Evolutionary conservation across 2,888 invertebrate genomes (phyloP), one percentile per base, ranked within the genome.

Genomic region (Venustoraphidia nigricollis): DNA sequence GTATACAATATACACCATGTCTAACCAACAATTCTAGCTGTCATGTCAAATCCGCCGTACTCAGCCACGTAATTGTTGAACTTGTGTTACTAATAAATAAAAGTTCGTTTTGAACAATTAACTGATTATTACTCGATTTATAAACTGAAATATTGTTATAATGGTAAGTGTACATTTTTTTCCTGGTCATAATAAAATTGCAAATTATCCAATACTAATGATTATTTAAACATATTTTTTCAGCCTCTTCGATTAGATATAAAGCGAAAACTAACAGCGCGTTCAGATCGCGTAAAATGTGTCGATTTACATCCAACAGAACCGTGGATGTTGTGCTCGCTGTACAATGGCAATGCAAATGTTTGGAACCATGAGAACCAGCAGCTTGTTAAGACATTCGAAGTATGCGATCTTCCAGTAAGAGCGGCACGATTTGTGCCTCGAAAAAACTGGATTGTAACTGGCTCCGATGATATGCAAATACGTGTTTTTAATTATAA

Each of bases 321-420:
- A 66, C 95, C 96, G 55, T 99, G 98, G 98, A 90, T 98, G 80
- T 75, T 98, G 46, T 96, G 94, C 59, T 92, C 95, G 38, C 74
- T 99, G 36, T 99, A 99, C 75, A 96, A 94, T 71, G 98, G 98
- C 57, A 92, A 97, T 71, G 94, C 97, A 58, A 96, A 98, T 75
- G 90, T 99, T 62, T 99, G 97, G 96, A 97, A 98, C 66, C 87
- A 92, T 70, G 97, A 98, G 65, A 90, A 87, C 52, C 96, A 96
- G 67, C 81, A 83, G 59, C 75, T 90, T 57, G 87, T 90, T 10
- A 85, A 85, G 64, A 83, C 88, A 57, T 90, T 92, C 60, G 91
- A 92, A 73, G 91, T 92, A 3, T 97, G 97, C 65, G 96, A 97
- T 63, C 70, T 96, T 34, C 98, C 98, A 0, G 97, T 99, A 5